phyloP scores from a whole-genome alignment of 1,140 invertebrate genomes.

The Reticulitermes speratus region DNA sequence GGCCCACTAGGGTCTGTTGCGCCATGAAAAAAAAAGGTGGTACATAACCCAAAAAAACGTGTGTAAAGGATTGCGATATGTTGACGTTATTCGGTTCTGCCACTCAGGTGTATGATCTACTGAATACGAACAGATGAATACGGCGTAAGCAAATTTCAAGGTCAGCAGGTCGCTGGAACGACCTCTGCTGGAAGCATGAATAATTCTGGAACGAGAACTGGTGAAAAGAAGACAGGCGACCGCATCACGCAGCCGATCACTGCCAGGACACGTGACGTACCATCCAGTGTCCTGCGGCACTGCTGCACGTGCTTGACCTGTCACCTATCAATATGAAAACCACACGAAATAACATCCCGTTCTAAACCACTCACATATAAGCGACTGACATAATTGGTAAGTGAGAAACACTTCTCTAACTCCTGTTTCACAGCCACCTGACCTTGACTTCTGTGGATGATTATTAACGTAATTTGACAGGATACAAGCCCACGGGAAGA shows the following conservation, averaged over 20 bases:
- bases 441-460: too few relatives aligned
- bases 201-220: background rate
- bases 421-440: too few relatives aligned
- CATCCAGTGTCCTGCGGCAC: background rate
- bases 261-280: background rate
- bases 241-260: background rate
- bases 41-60: too few relatives aligned
- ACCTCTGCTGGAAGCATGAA: background rate
- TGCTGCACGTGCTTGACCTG: background rate
- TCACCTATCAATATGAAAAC: background rate
- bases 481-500: too few relatives aligned
- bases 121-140: background rate
- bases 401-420: too few relatives aligned
- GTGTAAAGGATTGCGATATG: too few relatives aligned
- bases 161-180: background rate
- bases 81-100: background rate
- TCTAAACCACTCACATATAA: background rate
- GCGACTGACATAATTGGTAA: too few relatives aligned
- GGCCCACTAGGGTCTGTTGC: too few relatives aligned
- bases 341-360: background rate
- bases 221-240: background rate
- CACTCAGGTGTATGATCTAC: background rate
- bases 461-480: too few relatives aligned
- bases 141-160: background rate
- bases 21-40: too few relatives aligned